Evolutionary conservation across 2,797 vertebrate species (phyloP).

Genomic region (Sebastes taczanowskii): DNA sequence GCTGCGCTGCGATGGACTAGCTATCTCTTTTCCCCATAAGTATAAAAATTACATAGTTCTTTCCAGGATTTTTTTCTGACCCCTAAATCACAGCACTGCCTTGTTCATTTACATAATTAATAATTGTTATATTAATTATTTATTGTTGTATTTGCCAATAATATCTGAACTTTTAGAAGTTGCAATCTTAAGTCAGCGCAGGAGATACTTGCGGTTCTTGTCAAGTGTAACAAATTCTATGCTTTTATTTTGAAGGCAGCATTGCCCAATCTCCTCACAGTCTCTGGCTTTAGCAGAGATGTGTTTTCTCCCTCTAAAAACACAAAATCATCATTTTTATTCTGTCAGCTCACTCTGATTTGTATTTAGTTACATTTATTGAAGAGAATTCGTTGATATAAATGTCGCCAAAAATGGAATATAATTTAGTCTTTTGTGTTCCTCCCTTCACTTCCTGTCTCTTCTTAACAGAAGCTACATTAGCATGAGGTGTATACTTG

Average conservation of each 20-base stretch:
- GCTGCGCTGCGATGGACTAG: too few relatives aligned
- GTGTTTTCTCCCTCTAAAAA: not conserved
- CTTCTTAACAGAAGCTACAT: not conserved
- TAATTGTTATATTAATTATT: not conserved
- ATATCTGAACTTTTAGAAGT: not conserved
- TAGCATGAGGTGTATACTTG: not conserved
- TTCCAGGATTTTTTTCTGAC: too few relatives aligned
- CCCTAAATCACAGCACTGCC: too few relatives aligned
- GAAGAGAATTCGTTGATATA: accelerated
- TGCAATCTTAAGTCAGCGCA: not conserved
- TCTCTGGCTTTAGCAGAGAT: not conserved
- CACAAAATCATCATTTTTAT: not conserved
- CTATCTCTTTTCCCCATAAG: not conserved
- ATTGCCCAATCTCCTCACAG: not conserved
- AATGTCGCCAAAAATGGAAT: too few relatives aligned
- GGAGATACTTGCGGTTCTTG: not conserved
- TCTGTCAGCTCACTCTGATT: too few relatives aligned
- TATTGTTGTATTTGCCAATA: not conserved
- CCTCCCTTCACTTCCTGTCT: not conserved
- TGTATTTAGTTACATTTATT: not conserved
- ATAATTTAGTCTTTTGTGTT: accelerated
- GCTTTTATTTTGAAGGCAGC: conserved; percentile 19
- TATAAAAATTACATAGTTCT: not conserved
- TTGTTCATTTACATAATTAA: too few relatives aligned
- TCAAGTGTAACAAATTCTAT: not conserved